Conservation (phyloP, 30 jellyfish, hydroid and myxozoan species). For the Hydractinia symbiolongicarpus region DNA sequence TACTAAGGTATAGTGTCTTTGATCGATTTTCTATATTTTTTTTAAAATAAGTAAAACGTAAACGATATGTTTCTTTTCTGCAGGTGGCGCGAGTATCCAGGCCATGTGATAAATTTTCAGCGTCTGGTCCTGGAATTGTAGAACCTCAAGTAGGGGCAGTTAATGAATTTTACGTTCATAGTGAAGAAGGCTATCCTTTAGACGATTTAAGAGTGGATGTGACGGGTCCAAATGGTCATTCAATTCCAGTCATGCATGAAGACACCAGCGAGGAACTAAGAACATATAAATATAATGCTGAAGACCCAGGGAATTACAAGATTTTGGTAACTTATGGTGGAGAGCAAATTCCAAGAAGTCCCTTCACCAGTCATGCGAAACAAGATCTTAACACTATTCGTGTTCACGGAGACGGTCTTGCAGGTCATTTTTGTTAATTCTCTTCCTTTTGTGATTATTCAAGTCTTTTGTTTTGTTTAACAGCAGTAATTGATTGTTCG, state of each 20-base stretch:
- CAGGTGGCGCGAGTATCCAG: background rate
- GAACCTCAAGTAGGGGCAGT: constrained; percentile 64
- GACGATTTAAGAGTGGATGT: constrained; percentile 48
- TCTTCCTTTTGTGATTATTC: background rate
- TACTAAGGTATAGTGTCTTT: constrained; percentile 16
- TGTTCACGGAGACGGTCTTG: constrained; percentile 27
- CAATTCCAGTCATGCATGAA: constrained; percentile 49
- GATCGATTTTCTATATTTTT: no score
- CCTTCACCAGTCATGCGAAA: constrained; percentile 56
- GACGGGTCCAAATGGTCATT: constrained; percentile 53
- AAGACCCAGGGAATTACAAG: constrained; percentile 59
- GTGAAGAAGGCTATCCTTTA: constrained; percentile 61
- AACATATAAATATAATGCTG: constrained; percentile 77
- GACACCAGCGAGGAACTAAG: constrained; percentile 42
- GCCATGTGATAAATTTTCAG: constrained; percentile 31
- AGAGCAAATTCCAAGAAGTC: constrained; percentile 81
- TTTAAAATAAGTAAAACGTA: no score
- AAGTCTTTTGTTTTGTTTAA: no score
- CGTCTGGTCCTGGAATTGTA: constrained; percentile 87
- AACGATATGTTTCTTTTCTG: background rate
- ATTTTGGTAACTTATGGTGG: constrained; percentile 61
- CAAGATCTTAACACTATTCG: constrained; percentile 64
- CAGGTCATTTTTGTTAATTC: constrained; percentile 6
- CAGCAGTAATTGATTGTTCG: no score
- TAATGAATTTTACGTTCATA: constrained; percentile 76